These are phyloP conservation scores for Tragelaphus strepsiceros DNA, from an alignment of 2,113 vertebrate species.

Conservation along the genomic window DNA sequence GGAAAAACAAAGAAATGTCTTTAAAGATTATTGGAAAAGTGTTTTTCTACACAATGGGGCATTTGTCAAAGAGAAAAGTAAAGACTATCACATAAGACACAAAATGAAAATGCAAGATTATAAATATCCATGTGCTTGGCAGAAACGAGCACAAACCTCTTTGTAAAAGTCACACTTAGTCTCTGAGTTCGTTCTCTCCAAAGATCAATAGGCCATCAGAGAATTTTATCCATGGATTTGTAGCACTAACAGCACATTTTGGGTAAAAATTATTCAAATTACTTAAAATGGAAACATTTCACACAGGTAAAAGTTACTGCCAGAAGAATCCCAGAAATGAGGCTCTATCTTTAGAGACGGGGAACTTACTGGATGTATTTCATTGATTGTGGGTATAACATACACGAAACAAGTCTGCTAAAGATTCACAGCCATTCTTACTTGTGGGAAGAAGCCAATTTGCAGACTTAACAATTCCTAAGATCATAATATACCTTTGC, in stretches of 20 bases:
- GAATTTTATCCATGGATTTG: not conserved
- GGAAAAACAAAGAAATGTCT: not conserved
- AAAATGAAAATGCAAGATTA: not conserved
- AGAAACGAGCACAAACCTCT: not conserved
- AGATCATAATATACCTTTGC: constrained; percentile 5
- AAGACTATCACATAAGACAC: not conserved
- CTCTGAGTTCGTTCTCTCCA: not conserved
- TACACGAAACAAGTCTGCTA: not conserved
- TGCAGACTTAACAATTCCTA: not conserved
- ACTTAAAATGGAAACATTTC: constrained; percentile 28
- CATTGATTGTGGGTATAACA: not conserved
- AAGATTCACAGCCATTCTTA: not conserved
- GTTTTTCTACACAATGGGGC: not conserved
- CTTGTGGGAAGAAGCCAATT: not conserved
- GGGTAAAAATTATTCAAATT: constrained; percentile 36
- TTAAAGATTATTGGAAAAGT: not conserved
- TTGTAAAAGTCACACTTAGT: not conserved
- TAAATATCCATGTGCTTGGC: not conserved
- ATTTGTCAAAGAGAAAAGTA: not conserved
- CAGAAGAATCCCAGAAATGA: constrained; percentile 8
- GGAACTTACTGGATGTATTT: not conserved
- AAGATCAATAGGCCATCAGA: not conserved
- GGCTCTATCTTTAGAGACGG: constrained; percentile 4
- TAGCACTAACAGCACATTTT: not conserved
- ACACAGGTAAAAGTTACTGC: not conserved